Evolutionary conservation across 1,140 invertebrate species (phyloP).

Genomic region (Trichoplusia ni): DNA sequence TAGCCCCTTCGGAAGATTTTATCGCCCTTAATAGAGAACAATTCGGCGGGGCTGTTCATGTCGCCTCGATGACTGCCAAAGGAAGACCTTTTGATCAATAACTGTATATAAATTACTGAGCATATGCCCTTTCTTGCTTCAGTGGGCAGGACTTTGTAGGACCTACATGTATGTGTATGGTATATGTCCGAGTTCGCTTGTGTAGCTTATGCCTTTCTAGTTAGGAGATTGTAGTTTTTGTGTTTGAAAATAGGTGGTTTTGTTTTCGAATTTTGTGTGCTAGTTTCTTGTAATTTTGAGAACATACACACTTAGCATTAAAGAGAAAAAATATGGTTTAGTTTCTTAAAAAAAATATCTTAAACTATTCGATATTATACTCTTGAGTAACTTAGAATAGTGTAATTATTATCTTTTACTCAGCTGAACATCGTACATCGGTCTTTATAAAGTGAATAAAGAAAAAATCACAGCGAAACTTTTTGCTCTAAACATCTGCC

Average conservation of each 20-base stretch:
- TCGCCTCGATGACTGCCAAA: constrained; percentile 74
- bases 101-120: constrained; percentile 78
- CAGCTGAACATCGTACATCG: not conserved
- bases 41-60: constrained; percentile 62
- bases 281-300: too few relatives aligned
- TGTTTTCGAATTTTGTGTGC: too few relatives aligned
- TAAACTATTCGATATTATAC: too few relatives aligned
- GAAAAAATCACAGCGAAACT: not conserved
- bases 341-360: too few relatives aligned
- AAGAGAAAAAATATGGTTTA: too few relatives aligned
- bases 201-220: too few relatives aligned
- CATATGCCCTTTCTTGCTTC: constrained; percentile 77
- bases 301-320: too few relatives aligned
- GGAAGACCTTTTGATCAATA: constrained; percentile 81
- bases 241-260: too few relatives aligned
- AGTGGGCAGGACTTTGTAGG: constrained; percentile 66
- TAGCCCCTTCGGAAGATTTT: constrained; percentile 63
- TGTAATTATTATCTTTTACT: not conserved
- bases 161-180: constrained; percentile 46
- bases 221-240: too few relatives aligned
- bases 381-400: too few relatives aligned
- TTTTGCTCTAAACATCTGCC: constrained; percentile 34
- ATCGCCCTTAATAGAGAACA: constrained; percentile 70
- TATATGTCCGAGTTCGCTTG: not conserved
- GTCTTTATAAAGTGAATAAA: not conserved